These are phyloP conservation scores for Tolypeutes matacus DNA, from an alignment of 2,797 vertebrate genomes.

Conservation along the genomic window DNA sequence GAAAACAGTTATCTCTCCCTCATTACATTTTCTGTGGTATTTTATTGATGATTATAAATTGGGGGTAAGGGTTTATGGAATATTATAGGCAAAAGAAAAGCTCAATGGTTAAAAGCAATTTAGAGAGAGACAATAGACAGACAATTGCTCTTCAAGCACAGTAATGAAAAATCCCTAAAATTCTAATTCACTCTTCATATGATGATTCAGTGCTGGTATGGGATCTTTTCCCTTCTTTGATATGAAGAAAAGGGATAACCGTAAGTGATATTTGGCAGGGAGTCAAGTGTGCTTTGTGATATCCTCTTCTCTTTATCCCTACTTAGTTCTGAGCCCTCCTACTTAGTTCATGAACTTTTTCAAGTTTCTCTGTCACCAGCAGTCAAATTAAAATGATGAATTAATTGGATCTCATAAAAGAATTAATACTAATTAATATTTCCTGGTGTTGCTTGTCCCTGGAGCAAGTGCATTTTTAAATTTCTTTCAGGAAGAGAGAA, in stretches of 20 bases:
- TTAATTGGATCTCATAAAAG: conserved; percentile 66
- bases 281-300: neutral
- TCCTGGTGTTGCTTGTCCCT: conserved; percentile 54
- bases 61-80: neutral
- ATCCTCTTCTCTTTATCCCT: neutral
- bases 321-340: neutral
- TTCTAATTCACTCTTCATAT: neutral
- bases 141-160: neutral
- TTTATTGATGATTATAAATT: neutral
- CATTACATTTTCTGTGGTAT: neutral
- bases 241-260: neutral
- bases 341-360: neutral
- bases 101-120: neutral
- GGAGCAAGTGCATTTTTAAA: conserved; percentile 59
- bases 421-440: conserved; percentile 68
- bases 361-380: conserved; percentile 2
- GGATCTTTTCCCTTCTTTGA: neutral
- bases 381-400: neutral
- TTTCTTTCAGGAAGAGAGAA: conserved; percentile 55
- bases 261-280: neutral
- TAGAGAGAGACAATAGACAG: neutral
- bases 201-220: neutral
- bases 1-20: neutral
- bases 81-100: neutral
- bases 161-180: neutral